phyloP scores from a whole-genome alignment of 2,113 vertebrate species.

The Barbus barbus region DNA sequence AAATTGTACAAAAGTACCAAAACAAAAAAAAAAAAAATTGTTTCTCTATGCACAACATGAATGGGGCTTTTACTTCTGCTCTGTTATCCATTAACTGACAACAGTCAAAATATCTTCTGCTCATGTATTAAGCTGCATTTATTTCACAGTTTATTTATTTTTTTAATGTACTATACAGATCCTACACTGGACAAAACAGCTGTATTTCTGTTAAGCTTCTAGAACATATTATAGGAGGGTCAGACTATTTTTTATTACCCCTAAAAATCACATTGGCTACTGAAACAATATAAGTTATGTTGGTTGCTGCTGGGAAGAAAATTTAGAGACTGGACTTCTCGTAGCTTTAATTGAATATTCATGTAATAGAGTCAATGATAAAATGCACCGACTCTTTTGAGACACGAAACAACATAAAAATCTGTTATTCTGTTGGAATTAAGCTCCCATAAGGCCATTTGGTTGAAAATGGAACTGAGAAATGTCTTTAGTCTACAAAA shows the following conservation, averaged over 20 bases:
- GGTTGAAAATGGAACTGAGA: neutral
- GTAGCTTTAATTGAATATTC: neutral
- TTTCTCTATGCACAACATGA: neutral
- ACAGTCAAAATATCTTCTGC: neutral
- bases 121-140: neutral
- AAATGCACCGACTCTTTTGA: neutral
- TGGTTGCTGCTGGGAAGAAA: neutral
- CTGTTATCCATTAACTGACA: neutral
- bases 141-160: neutral
- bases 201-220: neutral
- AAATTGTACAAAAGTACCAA: neutral
- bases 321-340: neutral
- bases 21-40: too few relatives aligned
- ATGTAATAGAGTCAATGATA: neutral
- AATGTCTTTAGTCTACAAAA: constrained; percentile 3
- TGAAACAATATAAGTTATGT: neutral
- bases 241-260: neutral
- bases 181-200: neutral
- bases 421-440: neutral
- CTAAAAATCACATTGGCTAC: neutral
- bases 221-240: neutral
- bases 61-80: neutral
- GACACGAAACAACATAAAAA: constrained; percentile 1
- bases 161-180: neutral
- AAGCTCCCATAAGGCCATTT: constrained; percentile 24